Evolutionary conservation across 2,888 invertebrate genomes (phyloP).

Genomic region (Erebia ligea): DNA sequence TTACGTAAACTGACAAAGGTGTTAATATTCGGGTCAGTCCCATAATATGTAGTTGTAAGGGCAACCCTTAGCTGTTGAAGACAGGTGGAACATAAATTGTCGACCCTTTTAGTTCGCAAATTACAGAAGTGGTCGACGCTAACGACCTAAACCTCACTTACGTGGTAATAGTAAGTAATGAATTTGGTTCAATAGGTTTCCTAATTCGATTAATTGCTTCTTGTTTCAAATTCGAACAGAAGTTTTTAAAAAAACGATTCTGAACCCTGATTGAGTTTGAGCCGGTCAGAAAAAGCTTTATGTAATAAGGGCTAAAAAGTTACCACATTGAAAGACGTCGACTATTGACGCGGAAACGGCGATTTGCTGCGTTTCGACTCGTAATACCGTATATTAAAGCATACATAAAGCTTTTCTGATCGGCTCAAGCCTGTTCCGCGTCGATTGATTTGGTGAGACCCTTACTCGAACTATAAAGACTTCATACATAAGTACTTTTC

Average conservation of each 20-base stretch:
- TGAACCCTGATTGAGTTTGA: too few relatives aligned
- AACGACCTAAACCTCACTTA: constrained; percentile 52
- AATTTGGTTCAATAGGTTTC: constrained; percentile 33
- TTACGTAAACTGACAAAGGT: constrained; percentile 61
- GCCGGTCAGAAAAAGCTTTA: too few relatives aligned
- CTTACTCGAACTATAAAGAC: too few relatives aligned
- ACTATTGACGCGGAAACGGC: too few relatives aligned
- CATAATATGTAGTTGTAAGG: constrained; percentile 60
- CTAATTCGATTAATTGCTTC: constrained; percentile 23
- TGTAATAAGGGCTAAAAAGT: too few relatives aligned
- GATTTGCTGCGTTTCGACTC: too few relatives aligned
- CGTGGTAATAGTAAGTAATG: constrained; percentile 41
- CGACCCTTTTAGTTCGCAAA: constrained; percentile 65
- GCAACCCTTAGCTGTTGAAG: constrained; percentile 60
- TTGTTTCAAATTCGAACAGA: background rate
- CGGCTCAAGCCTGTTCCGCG: too few relatives aligned
- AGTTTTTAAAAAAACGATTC: background rate
- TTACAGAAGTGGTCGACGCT: constrained; percentile 62
- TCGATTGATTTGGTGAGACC: too few relatives aligned
- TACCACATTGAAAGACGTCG: too few relatives aligned
- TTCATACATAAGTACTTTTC: too few relatives aligned
- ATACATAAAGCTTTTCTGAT: too few relatives aligned
- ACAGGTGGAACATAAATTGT: constrained; percentile 74
- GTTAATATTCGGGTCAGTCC: constrained; percentile 63
- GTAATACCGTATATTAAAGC: too few relatives aligned